Evolutionary conservation across 2,113 vertebrate genomes (phyloP).

Genomic region (Hemibagrus wyckioides): DNA sequence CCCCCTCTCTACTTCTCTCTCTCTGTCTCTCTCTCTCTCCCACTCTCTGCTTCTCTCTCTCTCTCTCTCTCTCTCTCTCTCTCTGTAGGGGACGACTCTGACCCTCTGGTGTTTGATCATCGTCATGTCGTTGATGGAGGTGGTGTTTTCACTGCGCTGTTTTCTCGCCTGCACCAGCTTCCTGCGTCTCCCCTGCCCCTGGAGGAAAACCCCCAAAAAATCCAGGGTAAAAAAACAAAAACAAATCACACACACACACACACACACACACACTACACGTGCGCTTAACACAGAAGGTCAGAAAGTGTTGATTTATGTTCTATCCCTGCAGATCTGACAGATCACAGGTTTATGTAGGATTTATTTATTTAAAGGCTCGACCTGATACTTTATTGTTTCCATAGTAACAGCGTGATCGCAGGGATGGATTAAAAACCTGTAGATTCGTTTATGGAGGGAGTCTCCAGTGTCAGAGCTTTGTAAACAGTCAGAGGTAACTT

Average conservation of each 20-base stretch:
- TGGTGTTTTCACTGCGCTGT: constrained; percentile 77
- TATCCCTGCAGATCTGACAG: neutral
- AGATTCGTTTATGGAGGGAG: neutral
- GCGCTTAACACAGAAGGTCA: neutral
- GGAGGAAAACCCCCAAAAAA: constrained; percentile 56
- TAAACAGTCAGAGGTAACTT: no score
- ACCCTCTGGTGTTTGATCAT: constrained; percentile 84
- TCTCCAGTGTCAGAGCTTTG: neutral
- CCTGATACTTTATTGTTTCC: neutral
- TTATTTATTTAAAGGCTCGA: no score
- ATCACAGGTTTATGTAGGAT: no score
- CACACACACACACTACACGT: no score
- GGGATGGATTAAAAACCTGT: neutral
- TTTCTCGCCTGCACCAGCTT: constrained; percentile 71
- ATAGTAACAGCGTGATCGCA: neutral
- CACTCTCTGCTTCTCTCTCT: no score
- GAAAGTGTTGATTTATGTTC: neutral
- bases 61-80: neutral
- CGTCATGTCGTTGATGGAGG: constrained; percentile 71
- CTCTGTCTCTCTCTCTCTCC: no score
- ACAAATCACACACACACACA: neutral
- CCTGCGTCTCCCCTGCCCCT: constrained; percentile 72
- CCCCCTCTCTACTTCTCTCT: no score
- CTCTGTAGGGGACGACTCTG: constrained; percentile 80
- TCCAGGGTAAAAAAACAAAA: constrained; percentile 56